These are phyloP conservation scores for Nomia melanderi DNA, from an alignment of 1,140 invertebrate species.

Conservation along the genomic window DNA sequence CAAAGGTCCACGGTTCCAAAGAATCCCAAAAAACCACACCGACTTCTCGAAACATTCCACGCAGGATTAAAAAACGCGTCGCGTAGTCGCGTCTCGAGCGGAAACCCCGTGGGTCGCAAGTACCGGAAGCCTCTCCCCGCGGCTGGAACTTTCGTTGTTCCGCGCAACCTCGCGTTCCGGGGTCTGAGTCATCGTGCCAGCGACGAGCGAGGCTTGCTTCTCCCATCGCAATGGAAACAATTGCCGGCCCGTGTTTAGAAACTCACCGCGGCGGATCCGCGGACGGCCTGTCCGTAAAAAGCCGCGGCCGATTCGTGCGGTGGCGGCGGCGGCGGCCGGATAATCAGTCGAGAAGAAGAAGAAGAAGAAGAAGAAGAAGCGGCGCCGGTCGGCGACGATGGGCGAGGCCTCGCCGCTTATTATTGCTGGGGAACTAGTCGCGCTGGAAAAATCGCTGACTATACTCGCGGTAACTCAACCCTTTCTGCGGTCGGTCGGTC, in stretches of 20 bases:
- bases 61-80: too few species aligned
- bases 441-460: too few species aligned
- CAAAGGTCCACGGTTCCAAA: too few species aligned
- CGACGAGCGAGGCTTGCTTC: neutral
- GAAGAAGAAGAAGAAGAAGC: too few species aligned
- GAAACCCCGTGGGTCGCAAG: neutral
- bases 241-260: conserved; percentile 1
- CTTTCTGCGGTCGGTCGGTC: too few species aligned
- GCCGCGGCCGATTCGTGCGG: neutral
- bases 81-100: too few species aligned
- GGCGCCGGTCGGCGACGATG: neutral
- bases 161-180: neutral
- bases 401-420: too few species aligned
- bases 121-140: neutral
- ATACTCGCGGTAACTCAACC: too few species aligned
- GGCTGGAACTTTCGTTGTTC: conserved; percentile 48
- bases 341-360: too few species aligned
- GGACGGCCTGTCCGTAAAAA: conserved; percentile 3
- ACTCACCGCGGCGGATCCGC: conserved; percentile 15
- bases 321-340: neutral
- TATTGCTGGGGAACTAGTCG: too few species aligned
- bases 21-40: too few species aligned
- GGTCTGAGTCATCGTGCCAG: conserved; percentile 40
- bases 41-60: too few species aligned
- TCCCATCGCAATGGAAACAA: conserved; percentile 40